Evolutionary conservation across 2,113 vertebrate genomes (phyloP).

Genomic region (Thomomys bottae): DNA sequence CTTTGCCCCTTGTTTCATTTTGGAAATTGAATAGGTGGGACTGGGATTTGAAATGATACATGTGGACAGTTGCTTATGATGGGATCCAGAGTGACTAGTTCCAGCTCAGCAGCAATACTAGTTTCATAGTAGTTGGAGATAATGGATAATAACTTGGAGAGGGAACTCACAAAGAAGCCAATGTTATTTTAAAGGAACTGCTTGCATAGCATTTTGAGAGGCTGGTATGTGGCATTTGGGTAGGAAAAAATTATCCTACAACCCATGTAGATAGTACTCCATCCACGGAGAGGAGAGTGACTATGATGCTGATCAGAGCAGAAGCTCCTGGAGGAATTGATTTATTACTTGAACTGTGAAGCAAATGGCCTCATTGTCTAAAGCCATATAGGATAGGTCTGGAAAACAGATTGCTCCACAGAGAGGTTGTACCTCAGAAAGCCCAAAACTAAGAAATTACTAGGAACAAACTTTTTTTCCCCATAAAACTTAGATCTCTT

Average conservation of each 20-base stretch:
- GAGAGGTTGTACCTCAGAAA: background rate
- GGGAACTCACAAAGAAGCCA: background rate
- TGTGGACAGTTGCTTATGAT: background rate
- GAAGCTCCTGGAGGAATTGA: background rate
- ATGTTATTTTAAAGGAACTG: background rate
- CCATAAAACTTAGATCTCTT: background rate
- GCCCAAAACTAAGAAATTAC: background rate
- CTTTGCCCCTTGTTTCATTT: background rate
- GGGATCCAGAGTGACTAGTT: background rate
- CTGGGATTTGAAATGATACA: background rate
- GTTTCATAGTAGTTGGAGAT: background rate
- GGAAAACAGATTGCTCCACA: background rate
- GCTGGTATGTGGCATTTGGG: background rate
- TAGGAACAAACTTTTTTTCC: background rate
- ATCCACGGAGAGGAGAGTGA: background rate
- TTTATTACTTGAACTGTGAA: background rate
- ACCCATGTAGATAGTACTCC: background rate
- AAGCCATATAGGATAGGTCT: background rate
- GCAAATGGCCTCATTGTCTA: background rate
- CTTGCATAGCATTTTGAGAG: background rate
- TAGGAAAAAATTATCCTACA: background rate
- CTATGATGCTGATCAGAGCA: background rate
- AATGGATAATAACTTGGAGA: background rate
- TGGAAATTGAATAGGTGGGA: background rate
- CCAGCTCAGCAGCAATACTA: background rate